Base-by-base conservation (phyloP, 2,888 invertebrate genomes). In the Meliscaeva auricollis region DNA sequence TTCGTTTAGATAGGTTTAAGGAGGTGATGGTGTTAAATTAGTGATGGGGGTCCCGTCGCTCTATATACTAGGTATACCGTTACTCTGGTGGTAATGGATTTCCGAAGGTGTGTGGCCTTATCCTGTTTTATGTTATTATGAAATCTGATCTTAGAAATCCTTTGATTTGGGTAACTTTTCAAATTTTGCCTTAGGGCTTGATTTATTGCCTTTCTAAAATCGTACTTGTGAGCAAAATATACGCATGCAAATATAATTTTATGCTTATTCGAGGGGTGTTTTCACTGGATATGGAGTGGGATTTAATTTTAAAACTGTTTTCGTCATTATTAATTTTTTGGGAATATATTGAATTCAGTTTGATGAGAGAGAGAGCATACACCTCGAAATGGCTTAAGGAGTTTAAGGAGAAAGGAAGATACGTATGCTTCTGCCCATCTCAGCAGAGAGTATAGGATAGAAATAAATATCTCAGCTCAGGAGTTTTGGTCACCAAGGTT, bases 161-260 rank as follows among this genome's bases (percentile, higher is more conserved):
- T 84, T 80, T 79, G 70, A 80, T 84, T 84, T 68, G 50, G 70
- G 54, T 22, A 38, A 84, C 75, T 76, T 80, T 84, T 68, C 60
- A 72, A 80, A 79, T 76, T 54, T 84, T n/a, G n/a, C 15, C 35
- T 20, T 26, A 11, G n/a, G 60, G 30, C 60, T 58, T 84, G 75
- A 84, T 84, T 84, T 84, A 84, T 76, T 70, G 79, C 58, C 70
- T 75, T 70, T 74, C 52, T 70, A 75, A 11, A 38, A 11, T 3
- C 9, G 9, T 46, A 54, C 17, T 44, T 50, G 3, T 15, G 11
- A 22, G 72, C 17, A 48, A 17, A 56, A 50, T 73, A 7, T 13
- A n/a, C 13, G 0, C 13, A 52, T 52, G 13, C 3, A 52, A 22
- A 26, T 26, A 26, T 68, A 48, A 60, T 38, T 20, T 35, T 50